These are phyloP conservation scores for Piprites chloris DNA, from an alignment of 2,113 vertebrate genomes.

Conservation along the genomic window DNA sequence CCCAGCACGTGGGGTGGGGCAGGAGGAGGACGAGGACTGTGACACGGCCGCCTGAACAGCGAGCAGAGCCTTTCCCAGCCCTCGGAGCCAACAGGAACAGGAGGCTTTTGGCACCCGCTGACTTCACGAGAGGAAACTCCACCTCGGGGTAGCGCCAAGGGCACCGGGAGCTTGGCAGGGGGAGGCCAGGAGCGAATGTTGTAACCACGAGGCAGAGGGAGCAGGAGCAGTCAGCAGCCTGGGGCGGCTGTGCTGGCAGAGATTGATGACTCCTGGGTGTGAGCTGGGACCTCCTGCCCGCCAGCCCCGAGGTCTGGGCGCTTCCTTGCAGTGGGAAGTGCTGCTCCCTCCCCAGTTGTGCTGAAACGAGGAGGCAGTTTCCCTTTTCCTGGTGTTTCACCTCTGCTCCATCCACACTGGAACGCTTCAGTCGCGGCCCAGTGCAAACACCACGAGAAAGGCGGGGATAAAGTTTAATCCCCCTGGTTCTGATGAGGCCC, in stretches of 20 bases:
- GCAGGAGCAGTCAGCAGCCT: not conserved
- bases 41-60: rapidly evolving
- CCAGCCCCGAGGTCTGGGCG: not conserved
- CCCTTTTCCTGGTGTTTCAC: not conserved
- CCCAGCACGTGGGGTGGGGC: rapidly evolving
- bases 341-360: not conserved
- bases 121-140: constrained; percentile 58
- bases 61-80: not conserved
- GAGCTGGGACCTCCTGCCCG: not conserved
- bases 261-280: constrained; percentile 6
- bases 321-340: not conserved
- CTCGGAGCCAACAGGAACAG: not conserved
- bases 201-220: not conserved
- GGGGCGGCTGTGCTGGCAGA: not conserved
- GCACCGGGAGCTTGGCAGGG: constrained; percentile 36
- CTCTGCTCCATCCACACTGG: not conserved
- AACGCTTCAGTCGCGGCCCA: not conserved
- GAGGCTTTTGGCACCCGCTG: not conserved
- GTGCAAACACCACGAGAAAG: not conserved
- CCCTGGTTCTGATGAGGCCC: not conserved
- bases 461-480: not conserved
- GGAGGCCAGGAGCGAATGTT: not conserved
- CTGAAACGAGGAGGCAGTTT: not conserved
- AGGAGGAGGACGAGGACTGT: not conserved
- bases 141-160: constrained; percentile 1